A percentile compares a stretch with the other conserved stretches of the same genome.
phyloP scores from a whole-genome alignment of 2,888 invertebrate species.

The Zeuzera pyrina region DNA sequence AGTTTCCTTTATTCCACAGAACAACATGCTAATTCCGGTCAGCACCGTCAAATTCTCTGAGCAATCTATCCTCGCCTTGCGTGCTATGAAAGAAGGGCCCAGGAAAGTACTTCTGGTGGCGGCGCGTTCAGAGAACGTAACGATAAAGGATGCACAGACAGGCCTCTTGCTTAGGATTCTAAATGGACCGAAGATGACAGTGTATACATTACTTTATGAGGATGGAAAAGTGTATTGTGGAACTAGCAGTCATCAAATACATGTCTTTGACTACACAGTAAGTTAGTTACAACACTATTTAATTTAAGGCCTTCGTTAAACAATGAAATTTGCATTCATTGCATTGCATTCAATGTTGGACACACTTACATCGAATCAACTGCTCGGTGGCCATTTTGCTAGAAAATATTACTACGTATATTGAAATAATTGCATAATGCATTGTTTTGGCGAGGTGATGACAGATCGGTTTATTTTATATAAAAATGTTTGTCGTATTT shows the following conservation, averaged over 20 bases:
- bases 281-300: slow-evolving; percentile 44
- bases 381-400: too few relatives aligned
- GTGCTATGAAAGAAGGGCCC: slow-evolving; percentile 81
- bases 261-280: slow-evolving; percentile 83
- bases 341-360: too few relatives aligned
- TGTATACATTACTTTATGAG: slow-evolving; percentile 80
- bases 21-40: slow-evolving; percentile 67
- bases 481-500: too few relatives aligned
- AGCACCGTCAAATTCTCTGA: slow-evolving; percentile 75
- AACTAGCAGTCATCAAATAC: slow-evolving; percentile 80
- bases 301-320: too few relatives aligned
- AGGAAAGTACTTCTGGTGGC: slow-evolving; percentile 80
- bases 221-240: slow-evolving; percentile 83
- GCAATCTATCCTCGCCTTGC: slow-evolving; percentile 78
- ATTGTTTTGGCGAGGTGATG: too few relatives aligned
- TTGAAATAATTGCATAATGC: too few relatives aligned
- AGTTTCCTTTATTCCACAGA: slow-evolving; percentile 53
- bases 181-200: slow-evolving; percentile 72
- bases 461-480: too few relatives aligned
- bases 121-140: slow-evolving; percentile 78
- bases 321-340: too few relatives aligned
- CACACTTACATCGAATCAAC: too few relatives aligned
- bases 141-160: slow-evolving; percentile 80
- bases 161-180: slow-evolving; percentile 79
- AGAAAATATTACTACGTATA: too few relatives aligned